These are phyloP conservation scores for Mastacembelus armatus DNA, from an alignment of 2,797 vertebrate genomes.

Conservation along the genomic window DNA sequence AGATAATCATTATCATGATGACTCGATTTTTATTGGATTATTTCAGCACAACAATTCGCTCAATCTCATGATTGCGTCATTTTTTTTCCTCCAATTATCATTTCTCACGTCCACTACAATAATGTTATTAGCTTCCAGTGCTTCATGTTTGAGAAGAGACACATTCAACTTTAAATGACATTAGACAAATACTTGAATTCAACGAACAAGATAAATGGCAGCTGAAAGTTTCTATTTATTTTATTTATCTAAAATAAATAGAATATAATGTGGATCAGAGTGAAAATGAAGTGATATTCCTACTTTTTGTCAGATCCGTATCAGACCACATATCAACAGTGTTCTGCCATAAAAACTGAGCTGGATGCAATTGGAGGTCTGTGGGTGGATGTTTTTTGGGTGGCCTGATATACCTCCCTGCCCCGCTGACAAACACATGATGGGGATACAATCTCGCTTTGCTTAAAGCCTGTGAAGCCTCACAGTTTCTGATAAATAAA, in stretches of 20 bases:
- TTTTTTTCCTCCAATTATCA: slow-evolving; percentile 11
- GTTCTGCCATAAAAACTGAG: slow-evolving; percentile 28
- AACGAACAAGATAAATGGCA: not conserved
- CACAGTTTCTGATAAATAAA: slow-evolving; percentile 75
- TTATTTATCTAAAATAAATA: no score
- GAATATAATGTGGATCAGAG: not conserved
- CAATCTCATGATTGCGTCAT: no score
- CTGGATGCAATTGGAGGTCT: not conserved
- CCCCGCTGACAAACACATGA: slow-evolving; percentile 16
- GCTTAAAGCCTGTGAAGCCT: slow-evolving; percentile 42
- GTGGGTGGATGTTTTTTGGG: slow-evolving; percentile 31
- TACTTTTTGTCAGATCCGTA: slow-evolving; percentile 13
- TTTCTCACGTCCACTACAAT: slow-evolving; percentile 9
- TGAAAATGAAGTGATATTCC: slow-evolving; percentile 13
- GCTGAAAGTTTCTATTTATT: no score
- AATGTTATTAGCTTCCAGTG: not conserved
- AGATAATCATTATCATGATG: no score
- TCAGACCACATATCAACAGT: slow-evolving; percentile 42
- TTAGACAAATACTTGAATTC: not conserved
- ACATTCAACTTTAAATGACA: not conserved
- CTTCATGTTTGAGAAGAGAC: not conserved
- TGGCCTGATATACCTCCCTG: slow-evolving; percentile 25
- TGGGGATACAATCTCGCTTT: slow-evolving; percentile 38
- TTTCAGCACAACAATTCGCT: no score
- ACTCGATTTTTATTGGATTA: no score